These are phyloP conservation scores for Oceanites oceanicus DNA, from an alignment of 2,113 vertebrate species.

Conservation along the genomic window DNA sequence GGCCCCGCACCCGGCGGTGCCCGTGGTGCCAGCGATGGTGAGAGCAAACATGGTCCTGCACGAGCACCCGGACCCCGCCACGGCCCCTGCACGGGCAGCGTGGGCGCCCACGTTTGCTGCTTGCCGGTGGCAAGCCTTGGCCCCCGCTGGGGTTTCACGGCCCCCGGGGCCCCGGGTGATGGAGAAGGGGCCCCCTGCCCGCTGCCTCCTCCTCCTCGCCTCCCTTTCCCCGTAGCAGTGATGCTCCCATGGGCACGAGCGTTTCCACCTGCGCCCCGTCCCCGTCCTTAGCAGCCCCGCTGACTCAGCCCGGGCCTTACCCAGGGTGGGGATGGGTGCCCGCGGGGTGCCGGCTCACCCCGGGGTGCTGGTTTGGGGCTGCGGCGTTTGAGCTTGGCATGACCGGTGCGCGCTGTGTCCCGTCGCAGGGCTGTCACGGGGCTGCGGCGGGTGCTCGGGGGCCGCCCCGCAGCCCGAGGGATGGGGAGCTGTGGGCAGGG, in stretches of 20 bases:
- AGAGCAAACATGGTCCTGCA: rapidly evolving
- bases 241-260: background rate
- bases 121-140: background rate
- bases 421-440: background rate
- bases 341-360: background rate
- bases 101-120: background rate
- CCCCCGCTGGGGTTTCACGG: background rate
- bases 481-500: background rate
- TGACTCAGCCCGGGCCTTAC: background rate
- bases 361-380: rapidly evolving
- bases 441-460: background rate
- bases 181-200: background rate
- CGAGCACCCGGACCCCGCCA: rapidly evolving
- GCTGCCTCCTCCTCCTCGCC: background rate
- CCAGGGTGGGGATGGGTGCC: background rate
- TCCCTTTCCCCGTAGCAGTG: rapidly evolving
- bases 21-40: background rate
- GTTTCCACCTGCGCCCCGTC: background rate
- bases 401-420: background rate
- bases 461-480: background rate
- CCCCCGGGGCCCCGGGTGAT: background rate
- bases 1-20: rapidly evolving
- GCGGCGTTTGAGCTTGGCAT: background rate
- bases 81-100: rapidly evolving
- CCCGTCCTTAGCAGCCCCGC: background rate